Evolutionary conservation across 1,140 invertebrate species (phyloP).

Genomic region (Lineus longissimus): DNA sequence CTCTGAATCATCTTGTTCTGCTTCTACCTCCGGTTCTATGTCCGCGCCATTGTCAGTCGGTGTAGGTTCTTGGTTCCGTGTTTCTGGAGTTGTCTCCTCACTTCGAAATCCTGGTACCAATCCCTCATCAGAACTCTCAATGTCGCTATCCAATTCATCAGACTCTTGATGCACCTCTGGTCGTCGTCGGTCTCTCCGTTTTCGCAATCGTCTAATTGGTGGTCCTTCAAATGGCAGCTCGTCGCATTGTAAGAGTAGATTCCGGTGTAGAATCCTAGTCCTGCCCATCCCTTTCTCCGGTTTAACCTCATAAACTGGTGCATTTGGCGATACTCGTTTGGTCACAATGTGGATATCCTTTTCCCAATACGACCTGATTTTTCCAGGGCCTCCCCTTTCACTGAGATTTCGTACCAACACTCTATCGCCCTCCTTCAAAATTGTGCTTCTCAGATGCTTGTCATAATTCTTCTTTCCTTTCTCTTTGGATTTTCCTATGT

Average conservation of each 20-base stretch:
- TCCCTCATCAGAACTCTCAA: too few relatives aligned
- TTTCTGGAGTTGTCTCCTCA: too few relatives aligned
- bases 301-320: conserved; percentile 19
- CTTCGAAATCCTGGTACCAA: too few relatives aligned
- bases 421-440: conserved; percentile 18
- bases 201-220: too few relatives aligned
- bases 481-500: neutral
- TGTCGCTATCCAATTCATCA: too few relatives aligned
- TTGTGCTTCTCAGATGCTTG: too few relatives aligned
- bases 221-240: neutral
- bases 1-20: too few relatives aligned
- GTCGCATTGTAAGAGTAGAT: conserved; percentile 15
- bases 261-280: neutral
- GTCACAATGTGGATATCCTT: conserved; percentile 12
- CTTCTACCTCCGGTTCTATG: too few relatives aligned
- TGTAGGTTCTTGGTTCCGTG: too few relatives aligned
- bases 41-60: too few relatives aligned
- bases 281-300: conserved; percentile 6
- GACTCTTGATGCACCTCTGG: too few relatives aligned
- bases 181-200: too few relatives aligned
- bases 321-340: conserved; percentile 9
- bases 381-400: conserved; percentile 23
- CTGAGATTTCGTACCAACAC: conserved; percentile 21
- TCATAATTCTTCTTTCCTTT: conserved; percentile 7
- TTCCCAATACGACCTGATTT: conserved; percentile 23